Base-by-base conservation (phyloP, 2,888 invertebrate genomes). In the Dasypogon diadema region DNA sequence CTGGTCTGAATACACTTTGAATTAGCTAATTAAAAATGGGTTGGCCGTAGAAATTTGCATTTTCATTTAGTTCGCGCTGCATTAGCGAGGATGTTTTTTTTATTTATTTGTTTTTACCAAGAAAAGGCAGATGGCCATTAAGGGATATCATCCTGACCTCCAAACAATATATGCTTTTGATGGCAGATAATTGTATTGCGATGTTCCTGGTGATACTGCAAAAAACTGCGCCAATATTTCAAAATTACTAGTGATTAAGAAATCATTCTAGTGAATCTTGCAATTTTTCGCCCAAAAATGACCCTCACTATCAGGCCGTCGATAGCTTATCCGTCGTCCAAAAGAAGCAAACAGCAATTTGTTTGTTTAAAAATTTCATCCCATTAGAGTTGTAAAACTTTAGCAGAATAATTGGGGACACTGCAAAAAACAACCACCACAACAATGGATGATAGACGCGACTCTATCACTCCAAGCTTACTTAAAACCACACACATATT, bases 351-450 rank as follows among this genome's bases (percentile, higher is more conserved):
- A 21, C 0, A 60, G 60, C 60, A 60, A 60, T 60, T 60, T 60
- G 60, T 60, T 60, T 60, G 60, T 60, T 60, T 60, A 60, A 60
- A 30, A 42, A 37, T 60, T 60, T 60, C 37, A 60, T 60, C 60
- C 60, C 60, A 60, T 60, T 34, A 60, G 37, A 60, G 37, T 37
- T 34, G 55, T 55, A 51, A 51, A 51, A 22, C 12, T 34, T 60
- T 60, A 37, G 37, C 60, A 16, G 16, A 60, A 60, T 60, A 60
- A 60, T 60, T 60, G 60, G 60, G 60, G 37, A 60, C 60, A 60
- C 10, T 60, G 37, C 0, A 58, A 16, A 58, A 30, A 30, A 42
- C 8, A 42, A 12, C 34, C 34, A 30, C 34, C 10, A 30, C 34
- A 30, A 30, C 6, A 10, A 5, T 10, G 34, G 34, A 5, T 8